A percentile compares a stretch with the other conserved stretches of the same genome.
Evolutionary conservation across 2,113 vertebrate genomes (phyloP).

Genomic region (Microtus richardsoni): DNA sequence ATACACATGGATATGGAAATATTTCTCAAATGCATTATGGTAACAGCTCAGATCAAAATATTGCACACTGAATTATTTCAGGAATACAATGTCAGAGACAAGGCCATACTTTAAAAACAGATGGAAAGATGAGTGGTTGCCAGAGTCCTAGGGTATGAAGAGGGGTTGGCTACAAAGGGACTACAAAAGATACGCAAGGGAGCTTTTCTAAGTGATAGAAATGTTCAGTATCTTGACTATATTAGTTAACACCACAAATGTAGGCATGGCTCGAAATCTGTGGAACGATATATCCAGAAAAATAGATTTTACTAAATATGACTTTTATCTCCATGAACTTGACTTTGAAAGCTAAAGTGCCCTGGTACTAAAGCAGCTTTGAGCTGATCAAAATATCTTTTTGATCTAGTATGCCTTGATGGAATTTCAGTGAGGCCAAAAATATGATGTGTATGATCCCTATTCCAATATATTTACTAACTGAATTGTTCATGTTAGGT

Average conservation of each 20-base stretch:
- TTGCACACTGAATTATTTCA: neutral
- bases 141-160: neutral
- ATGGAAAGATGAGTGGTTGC: neutral
- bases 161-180: neutral
- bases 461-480: neutral
- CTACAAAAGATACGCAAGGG: neutral
- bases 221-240: neutral
- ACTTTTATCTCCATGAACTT: neutral
- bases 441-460: neutral
- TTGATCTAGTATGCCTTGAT: neutral
- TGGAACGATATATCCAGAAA: neutral
- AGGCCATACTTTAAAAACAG: neutral
- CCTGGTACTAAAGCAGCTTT: neutral
- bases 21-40: neutral
- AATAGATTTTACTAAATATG: neutral
- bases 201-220: neutral
- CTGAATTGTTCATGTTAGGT: neutral
- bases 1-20: neutral
- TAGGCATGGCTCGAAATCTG: neutral
- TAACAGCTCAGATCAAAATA: neutral
- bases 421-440: neutral
- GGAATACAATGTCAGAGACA: neutral
- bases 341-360: constrained; percentile 3
- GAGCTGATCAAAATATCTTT: neutral
- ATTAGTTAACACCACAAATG: neutral